A percentile compares a stretch with the other conserved stretches of the same genome.
Conservation (phyloP, 2,113 vertebrate genomes). For the Eonycteris spelaea region DNA sequence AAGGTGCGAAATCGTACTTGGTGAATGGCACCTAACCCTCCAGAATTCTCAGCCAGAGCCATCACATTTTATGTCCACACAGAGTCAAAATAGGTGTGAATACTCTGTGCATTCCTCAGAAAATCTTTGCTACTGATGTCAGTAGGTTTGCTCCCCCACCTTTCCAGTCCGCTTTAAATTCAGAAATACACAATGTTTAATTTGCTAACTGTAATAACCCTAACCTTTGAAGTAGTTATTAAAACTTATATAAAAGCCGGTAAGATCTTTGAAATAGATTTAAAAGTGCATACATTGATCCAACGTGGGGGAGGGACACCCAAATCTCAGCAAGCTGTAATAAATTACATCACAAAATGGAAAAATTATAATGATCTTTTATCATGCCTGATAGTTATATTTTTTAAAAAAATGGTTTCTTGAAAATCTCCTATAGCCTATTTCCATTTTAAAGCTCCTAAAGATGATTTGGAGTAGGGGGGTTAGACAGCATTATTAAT, state of each 20-base stretch:
- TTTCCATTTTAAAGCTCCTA: conserved; percentile 13
- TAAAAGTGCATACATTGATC: background rate
- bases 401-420: background rate
- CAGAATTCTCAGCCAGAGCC: conserved; percentile 5
- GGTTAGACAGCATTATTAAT: background rate
- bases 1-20: conserved; percentile 63
- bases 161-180: conserved; percentile 18
- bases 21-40: conserved; percentile 17
- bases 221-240: background rate
- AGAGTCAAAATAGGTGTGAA: background rate
- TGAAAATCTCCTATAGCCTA: background rate
- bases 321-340: background rate
- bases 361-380: conserved; percentile 8
- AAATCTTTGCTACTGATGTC: background rate
- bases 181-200: conserved; percentile 59
- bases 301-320: background rate
- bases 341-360: background rate
- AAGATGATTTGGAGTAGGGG: background rate
- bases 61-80: conserved; percentile 20
- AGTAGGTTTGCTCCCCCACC: background rate
- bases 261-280: conserved; percentile 39
- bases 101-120: background rate
- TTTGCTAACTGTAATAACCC: background rate
- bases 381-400: background rate
- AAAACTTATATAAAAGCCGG: background rate